Conservation (phyloP, 1,140 invertebrate species). For the Meloidogyne chitwoodi region DNA sequence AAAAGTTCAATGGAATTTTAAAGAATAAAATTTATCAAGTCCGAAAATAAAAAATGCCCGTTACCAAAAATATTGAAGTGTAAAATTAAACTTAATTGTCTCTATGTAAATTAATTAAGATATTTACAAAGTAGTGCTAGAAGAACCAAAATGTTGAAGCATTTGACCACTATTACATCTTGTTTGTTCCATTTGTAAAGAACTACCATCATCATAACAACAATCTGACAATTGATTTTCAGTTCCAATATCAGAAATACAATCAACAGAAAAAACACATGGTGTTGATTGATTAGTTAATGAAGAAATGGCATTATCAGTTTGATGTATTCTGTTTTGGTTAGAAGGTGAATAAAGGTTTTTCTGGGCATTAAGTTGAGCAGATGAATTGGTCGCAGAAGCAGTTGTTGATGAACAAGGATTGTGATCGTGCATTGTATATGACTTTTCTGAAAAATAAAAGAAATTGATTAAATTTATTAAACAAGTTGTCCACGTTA, state of each 20-base stretch:
- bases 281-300: background rate
- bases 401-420: background rate
- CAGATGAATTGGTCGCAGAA: background rate
- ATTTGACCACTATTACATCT: conserved; percentile 1
- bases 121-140: conserved; percentile 22
- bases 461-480: too few relatives aligned
- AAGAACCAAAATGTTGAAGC: conserved; percentile 9
- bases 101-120: too few relatives aligned
- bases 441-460: too few relatives aligned
- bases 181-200: background rate
- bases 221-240: conserved; percentile 4
- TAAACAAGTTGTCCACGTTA: too few relatives aligned
- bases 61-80: too few relatives aligned
- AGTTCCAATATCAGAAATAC: background rate
- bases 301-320: background rate
- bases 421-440: background rate
- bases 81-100: too few relatives aligned
- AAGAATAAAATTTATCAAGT: too few relatives aligned
- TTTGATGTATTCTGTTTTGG: background rate
- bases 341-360: background rate
- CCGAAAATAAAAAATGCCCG: too few relatives aligned
- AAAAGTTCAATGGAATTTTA: too few relatives aligned
- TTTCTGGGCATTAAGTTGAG: background rate
- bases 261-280: background rate
- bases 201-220: conserved; percentile 1